Conservation (phyloP, 2,797 vertebrate species). For the Enteromius thamalakanensis region DNA sequence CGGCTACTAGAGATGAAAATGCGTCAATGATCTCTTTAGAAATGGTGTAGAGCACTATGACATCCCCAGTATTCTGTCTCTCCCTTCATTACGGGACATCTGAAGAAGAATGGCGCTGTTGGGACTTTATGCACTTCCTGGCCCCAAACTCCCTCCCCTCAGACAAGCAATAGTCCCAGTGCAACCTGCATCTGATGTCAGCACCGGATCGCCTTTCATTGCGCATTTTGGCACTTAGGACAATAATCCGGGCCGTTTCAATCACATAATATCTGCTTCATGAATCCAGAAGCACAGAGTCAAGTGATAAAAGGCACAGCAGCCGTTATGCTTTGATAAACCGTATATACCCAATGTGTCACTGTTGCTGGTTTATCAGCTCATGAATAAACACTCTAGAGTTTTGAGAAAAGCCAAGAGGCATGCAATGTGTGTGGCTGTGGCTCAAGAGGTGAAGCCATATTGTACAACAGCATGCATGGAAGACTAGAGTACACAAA, state of each 20-base stretch:
- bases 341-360: not conserved
- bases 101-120: constrained; percentile 27
- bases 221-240: not conserved
- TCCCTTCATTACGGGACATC: constrained; percentile 22
- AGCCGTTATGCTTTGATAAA: constrained; percentile 13
- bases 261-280: not conserved
- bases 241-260: not conserved
- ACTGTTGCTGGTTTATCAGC: not conserved
- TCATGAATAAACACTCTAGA: constrained; percentile 11
- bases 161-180: constrained; percentile 50
- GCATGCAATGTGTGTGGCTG: not conserved
- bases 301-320: not conserved
- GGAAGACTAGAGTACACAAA: not conserved
- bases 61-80: not conserved
- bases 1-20: not conserved
- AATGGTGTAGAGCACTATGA: not conserved
- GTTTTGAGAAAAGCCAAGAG: not conserved
- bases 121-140: constrained; percentile 22
- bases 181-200: constrained; percentile 56
- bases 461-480: not conserved
- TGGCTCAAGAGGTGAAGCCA: not conserved
- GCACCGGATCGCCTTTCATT: constrained; percentile 52
- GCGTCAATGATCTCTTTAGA: not conserved
- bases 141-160: constrained; percentile 44
- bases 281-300: constrained; percentile 3